phyloP scores from a whole-genome alignment of 2,888 invertebrate genomes.

The Eumerus sabulonum region DNA sequence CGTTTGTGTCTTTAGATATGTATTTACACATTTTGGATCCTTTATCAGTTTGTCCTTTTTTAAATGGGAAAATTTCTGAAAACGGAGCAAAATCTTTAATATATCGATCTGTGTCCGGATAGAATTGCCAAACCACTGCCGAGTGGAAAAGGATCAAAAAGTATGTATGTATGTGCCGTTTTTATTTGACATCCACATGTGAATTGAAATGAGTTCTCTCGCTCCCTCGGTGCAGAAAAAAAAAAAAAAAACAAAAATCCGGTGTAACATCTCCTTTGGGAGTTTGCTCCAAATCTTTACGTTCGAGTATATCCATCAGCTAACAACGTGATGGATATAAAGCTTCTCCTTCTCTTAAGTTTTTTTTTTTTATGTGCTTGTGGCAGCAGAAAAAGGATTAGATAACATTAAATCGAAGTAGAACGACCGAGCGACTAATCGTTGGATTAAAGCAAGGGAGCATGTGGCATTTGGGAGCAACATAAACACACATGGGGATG shows the following conservation, averaged over 20 bases:
- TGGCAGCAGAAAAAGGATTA: constrained; percentile 51
- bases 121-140: neutral
- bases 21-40: neutral
- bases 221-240: constrained; percentile 22
- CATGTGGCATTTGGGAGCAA: constrained; percentile 14
- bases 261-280: constrained; percentile 54
- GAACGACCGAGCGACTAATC: constrained; percentile 34
- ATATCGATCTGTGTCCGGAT: constrained; percentile 54
- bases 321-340: constrained; percentile 42
- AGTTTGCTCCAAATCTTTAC: constrained; percentile 39
- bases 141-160: no score
- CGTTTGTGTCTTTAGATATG: constrained; percentile 35
- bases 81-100: constrained; percentile 34
- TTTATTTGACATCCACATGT: constrained; percentile 30
- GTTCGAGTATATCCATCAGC: constrained; percentile 30
- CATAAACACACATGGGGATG: neutral
- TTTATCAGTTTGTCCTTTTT: constrained; percentile 35
- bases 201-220: constrained; percentile 38
- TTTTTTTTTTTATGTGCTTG: constrained; percentile 16
- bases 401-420: constrained; percentile 29
- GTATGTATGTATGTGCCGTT: constrained; percentile 13
- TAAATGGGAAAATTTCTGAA: no score
- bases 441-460: constrained; percentile 32
- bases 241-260: constrained; percentile 51
- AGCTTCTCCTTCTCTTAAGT: constrained; percentile 9